Evolutionary conservation across 2,797 vertebrate genomes (phyloP).

Genomic region (Kryptopterus vitreolus): DNA sequence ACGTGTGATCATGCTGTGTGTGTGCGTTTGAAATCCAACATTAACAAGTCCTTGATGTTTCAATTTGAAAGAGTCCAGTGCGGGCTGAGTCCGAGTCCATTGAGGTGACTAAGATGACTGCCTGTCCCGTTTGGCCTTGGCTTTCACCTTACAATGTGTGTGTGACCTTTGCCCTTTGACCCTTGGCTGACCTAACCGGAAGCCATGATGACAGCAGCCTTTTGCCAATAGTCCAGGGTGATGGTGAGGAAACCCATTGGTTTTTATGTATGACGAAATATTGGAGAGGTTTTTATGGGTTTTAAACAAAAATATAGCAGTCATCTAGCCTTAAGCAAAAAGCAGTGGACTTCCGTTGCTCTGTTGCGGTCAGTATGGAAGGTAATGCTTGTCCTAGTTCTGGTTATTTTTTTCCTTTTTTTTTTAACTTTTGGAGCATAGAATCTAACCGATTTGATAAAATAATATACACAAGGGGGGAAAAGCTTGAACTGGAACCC

Average conservation of each 20-base stretch:
- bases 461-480: neutral
- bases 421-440: slow-evolving; percentile 4
- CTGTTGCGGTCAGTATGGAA: slow-evolving; percentile 47
- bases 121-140: slow-evolving; percentile 99
- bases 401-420: slow-evolving; percentile 28
- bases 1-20: slow-evolving; percentile 66
- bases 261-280: slow-evolving; percentile 80
- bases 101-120: slow-evolving; percentile 99
- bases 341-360: slow-evolving; percentile 57
- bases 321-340: slow-evolving; percentile 51
- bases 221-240: slow-evolving; percentile 99
- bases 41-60: slow-evolving; percentile 99
- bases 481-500: neutral
- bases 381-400: slow-evolving; percentile 45
- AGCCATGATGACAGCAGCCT: slow-evolving; percentile 99
- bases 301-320: slow-evolving; percentile 53
- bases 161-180: slow-evolving; percentile 99
- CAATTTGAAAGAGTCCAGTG: slow-evolving; percentile 99
- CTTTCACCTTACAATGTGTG: slow-evolving; percentile 99
- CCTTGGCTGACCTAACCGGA: slow-evolving; percentile 99
- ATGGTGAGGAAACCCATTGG: slow-evolving; percentile 99
- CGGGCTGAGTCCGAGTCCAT: slow-evolving; percentile 99
- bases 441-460: neutral
- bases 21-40: slow-evolving; percentile 88
- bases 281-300: slow-evolving; percentile 64